A percentile compares a stretch with the other conserved stretches of the same genome.
Conservation (phyloP, 2,113 vertebrate species). For the Merops nubicus region DNA sequence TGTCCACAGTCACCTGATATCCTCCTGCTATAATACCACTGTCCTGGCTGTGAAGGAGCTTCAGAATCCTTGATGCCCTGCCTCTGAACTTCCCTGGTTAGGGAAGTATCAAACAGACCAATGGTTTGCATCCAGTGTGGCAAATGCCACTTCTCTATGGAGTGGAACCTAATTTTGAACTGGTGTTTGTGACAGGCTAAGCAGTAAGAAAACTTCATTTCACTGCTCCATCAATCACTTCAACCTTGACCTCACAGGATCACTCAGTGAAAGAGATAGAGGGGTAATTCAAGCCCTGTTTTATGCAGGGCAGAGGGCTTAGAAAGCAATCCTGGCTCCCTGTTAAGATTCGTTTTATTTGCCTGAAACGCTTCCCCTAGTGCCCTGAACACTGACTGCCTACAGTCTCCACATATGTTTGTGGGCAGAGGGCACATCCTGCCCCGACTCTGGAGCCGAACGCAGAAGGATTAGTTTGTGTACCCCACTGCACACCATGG, state of each 20-base stretch:
- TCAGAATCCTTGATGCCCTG: background rate
- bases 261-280: conserved; percentile 31
- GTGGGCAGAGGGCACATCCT: background rate
- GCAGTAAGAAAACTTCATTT: conserved; percentile 69
- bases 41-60: background rate
- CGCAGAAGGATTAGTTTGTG: background rate
- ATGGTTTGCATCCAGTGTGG: background rate
- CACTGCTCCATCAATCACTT: conserved; percentile 61
- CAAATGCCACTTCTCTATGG: conserved; percentile 16
- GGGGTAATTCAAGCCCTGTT: conserved; percentile 54
- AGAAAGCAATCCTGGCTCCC: conserved; percentile 54
- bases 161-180: conserved; percentile 49
- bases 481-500: background rate
- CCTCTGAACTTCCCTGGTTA: background rate
- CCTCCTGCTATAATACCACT: background rate
- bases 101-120: background rate
- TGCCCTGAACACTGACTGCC: background rate
- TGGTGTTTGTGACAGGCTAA: conserved; percentile 33
- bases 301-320: conserved; percentile 67
- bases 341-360: conserved; percentile 59
- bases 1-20: background rate
- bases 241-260: conserved; percentile 53
- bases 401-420: background rate
- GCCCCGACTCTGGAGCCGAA: background rate
- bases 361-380: conserved; percentile 13